Evolutionary conservation across 1,140 invertebrate species (phyloP), one percentile per base, ranked within the genome.

Genomic region (Monomorium pharaonis): DNA sequence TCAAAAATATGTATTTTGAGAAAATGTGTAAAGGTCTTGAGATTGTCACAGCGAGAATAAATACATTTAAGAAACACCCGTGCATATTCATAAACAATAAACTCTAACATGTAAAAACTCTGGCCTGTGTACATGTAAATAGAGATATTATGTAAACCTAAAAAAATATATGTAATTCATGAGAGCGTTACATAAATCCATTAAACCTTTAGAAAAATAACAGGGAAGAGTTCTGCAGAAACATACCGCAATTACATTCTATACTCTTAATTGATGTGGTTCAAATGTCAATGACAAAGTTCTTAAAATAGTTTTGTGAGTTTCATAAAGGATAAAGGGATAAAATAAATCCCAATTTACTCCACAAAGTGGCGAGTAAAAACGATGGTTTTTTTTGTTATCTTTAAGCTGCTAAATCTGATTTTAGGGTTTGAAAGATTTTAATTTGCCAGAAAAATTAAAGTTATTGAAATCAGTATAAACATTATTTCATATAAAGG

Each of bases 211-310:
- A 27, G 9, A 69, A 72, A 14, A 83, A 88, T 86, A 42, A 67
- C 27, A 81, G 27, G 21, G 12, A 24, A 80, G 27, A 72, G 3
- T 62, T 63, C 14, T 75, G 56, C 62, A 56, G 18, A 75, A 47
- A 87, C 85, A 77, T 77, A 81, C 86, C 42, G 7, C 44, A 67
- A 65, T 83, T 24, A 70, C 27, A 84, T 7, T 54, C 42, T 70
- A 62, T 60, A 51, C 81, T 81, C 58, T 76, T 81, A 77, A 67
- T 56, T 60, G 30, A 24, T 1, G 37, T 65, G 27, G 72, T 81
- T 86, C 77, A 86, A 60, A 84, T 67, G 78, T 88, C 78, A 88
- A 76, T 83, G 76, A 54, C 51, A 54, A 54, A 21, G 51, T 21
- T 54, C 51, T 54, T 54, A 54, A n/a, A 54, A 54, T 54, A 54